Evolutionary conservation across 2,888 invertebrate genomes (phyloP), one percentile per base, ranked within the genome.

Genomic region (Toxonevra muliebris): DNA sequence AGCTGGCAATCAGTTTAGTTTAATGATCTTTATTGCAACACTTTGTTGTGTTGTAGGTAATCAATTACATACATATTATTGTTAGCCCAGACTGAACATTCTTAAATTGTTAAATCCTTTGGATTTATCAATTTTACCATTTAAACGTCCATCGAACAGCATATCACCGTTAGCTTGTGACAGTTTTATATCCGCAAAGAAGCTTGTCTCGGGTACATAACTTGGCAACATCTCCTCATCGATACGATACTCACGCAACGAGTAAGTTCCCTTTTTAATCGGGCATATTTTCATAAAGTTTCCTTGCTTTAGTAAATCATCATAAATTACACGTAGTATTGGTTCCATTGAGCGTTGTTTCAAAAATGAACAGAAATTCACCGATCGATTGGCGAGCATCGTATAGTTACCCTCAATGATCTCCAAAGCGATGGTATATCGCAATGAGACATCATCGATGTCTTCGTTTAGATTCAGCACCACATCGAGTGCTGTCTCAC

Each of bases 41-140:
- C n/a, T n/a, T n/a, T 53, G 53, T n/a, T 15, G 53, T 19, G 2
- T 53, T 15, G 17, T 53, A 17, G 15, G 5, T 2, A 13, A 2
- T 30, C 10, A 55, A 9, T 15, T 13, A 42, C 30, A 41, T 13
- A 41, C 4, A 17, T 9, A n/a, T n/a, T 42, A 40, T 45, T 30
- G 64, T 71, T 57, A 82, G 3, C 82, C 82, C 74, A 84, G 71
- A 57, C 81, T 83, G 59, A 84, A 83, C 69, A 79, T 77, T 74
- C 82, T 84, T 1, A 84, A 76, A 75, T 84, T 82, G 70, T 83
- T 77, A 45, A 83, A 84, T 3, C 81, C 84, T 68, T 82, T 84
- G 13, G 83, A 82, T 42, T 84, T 84, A 68, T 84, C 82, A 48
- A 84, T 75, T 13, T 75, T 76, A 0, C 79, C 80, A 66, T 75